These are phyloP conservation scores for Leptinotarsa rubiginosa DNA, from an alignment of 2,888 invertebrate species.

Conservation along the genomic window DNA sequence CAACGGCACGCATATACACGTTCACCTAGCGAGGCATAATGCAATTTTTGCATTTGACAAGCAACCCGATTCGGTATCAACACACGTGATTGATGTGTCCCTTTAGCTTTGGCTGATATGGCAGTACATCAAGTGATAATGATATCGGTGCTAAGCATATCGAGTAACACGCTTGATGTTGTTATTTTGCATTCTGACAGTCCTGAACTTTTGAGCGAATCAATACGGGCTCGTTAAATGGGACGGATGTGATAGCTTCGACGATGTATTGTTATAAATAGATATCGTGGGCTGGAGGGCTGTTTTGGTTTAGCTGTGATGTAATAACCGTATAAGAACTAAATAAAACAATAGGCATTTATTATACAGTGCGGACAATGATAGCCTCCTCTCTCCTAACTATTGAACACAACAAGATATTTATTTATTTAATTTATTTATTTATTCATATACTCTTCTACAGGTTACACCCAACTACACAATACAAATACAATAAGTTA, in stretches of 20 bases:
- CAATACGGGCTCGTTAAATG: slow-evolving; percentile 18
- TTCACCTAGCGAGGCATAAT: slow-evolving; percentile 25
- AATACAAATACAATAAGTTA: too few relatives aligned
- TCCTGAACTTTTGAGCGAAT: slow-evolving; percentile 22
- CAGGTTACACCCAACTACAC: too few relatives aligned
- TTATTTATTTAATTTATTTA: too few relatives aligned
- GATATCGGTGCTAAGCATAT: slow-evolving; percentile 54
- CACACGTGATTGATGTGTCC: slow-evolving; percentile 58
- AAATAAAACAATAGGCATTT: too few relatives aligned
- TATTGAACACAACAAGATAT: too few relatives aligned
- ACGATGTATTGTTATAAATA: slow-evolving; percentile 18
- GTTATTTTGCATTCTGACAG: slow-evolving; percentile 27
- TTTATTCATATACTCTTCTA: too few relatives aligned
- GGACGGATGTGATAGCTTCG: slow-evolving; percentile 13
- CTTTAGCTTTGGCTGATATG: slow-evolving; percentile 54
- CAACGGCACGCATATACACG: not conserved
- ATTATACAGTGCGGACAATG: too few relatives aligned
- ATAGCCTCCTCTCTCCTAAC: too few relatives aligned
- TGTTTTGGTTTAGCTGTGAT: not conserved
- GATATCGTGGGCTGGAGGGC: not conserved
- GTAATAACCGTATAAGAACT: not conserved
- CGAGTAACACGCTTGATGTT: slow-evolving; percentile 44
- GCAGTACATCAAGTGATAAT: slow-evolving; percentile 49
- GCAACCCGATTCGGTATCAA: slow-evolving; percentile 51
- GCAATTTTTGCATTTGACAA: slow-evolving; percentile 52